Percentiles rank a stretch among this genome's conserved stretches.
phyloP scores from a whole-genome alignment of 2,797 vertebrate species.

The Amblyraja radiata region DNA sequence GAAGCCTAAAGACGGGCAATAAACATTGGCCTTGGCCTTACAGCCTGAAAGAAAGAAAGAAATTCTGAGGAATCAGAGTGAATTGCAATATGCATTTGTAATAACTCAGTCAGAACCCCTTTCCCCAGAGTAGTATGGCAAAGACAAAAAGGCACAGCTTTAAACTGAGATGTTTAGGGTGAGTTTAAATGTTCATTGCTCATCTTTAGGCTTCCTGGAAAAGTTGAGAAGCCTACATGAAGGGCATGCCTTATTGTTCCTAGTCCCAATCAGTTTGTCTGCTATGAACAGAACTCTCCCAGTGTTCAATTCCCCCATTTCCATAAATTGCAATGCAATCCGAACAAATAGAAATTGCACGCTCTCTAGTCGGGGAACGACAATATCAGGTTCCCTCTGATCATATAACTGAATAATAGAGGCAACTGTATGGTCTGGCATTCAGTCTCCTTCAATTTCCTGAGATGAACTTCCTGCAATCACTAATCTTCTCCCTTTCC shows the following conservation, averaged over 20 bases:
- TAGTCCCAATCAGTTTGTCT: background rate
- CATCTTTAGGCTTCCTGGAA: background rate
- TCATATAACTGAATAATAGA: background rate
- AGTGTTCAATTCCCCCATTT: background rate
- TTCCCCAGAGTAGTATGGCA: too few species aligned
- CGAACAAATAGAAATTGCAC: slow-evolving; percentile 13
- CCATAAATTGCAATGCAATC: background rate
- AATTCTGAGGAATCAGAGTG: too few species aligned
- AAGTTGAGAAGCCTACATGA: background rate
- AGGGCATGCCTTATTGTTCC: background rate
- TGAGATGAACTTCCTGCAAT: slow-evolving; percentile 19
- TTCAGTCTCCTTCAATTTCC: slow-evolving; percentile 27
- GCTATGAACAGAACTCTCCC: background rate
- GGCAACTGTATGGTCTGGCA: background rate
- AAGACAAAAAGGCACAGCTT: too few species aligned
- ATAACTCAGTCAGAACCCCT: too few species aligned
- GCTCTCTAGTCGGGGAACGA: background rate
- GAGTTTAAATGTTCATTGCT: background rate
- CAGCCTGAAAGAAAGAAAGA: too few species aligned
- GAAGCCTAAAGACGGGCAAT: too few species aligned
- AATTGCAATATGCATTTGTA: too few species aligned
- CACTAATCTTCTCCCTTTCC: background rate
- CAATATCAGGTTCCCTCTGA: background rate
- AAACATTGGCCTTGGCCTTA: too few species aligned
- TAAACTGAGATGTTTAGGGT: too few species aligned